phyloP scores from a whole-genome alignment of 2,113 vertebrate genomes.

The Serranochromis macrocephalus region DNA sequence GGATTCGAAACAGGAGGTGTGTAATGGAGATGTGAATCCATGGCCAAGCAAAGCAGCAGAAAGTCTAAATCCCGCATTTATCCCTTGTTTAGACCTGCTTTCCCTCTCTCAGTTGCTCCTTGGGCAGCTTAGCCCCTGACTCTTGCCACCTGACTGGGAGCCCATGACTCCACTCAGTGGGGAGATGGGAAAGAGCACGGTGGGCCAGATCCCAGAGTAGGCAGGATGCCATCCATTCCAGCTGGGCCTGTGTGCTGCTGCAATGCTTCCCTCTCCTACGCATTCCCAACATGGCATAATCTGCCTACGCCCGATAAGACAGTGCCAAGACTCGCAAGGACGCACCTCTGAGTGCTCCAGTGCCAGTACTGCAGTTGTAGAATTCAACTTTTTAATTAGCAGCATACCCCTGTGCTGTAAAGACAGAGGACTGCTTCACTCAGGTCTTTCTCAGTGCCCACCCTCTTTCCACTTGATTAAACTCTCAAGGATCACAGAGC shows the following conservation, averaged over 20 bases:
- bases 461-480: constrained; percentile 49
- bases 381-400: constrained; percentile 78
- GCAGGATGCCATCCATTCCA: constrained; percentile 55
- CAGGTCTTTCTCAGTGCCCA: constrained; percentile 40
- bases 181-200: constrained; percentile 39
- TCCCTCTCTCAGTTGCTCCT: constrained; percentile 36
- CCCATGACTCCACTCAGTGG: constrained; percentile 38
- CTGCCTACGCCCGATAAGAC: constrained; percentile 71
- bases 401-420: constrained; percentile 44
- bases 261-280: constrained; percentile 24
- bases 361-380: constrained; percentile 60
- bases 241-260: constrained; percentile 38
- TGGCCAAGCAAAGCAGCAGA: constrained; percentile 32
- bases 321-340: constrained; percentile 62
- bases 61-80: constrained; percentile 63
- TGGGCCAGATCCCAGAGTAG: constrained; percentile 52
- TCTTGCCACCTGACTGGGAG: constrained; percentile 47
- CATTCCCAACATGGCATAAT: constrained; percentile 52
- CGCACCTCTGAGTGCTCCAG: constrained; percentile 58
- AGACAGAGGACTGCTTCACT: constrained; percentile 51
- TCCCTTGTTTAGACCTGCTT: constrained; percentile 62
- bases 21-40: constrained; percentile 46
- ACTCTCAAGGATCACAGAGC: constrained; percentile 9
- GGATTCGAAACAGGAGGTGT: constrained; percentile 16
- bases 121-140: constrained; percentile 51